These are phyloP conservation scores for Corbicula japonica DNA, from an alignment of 2,888 invertebrate genomes.

Conservation along the genomic window DNA sequence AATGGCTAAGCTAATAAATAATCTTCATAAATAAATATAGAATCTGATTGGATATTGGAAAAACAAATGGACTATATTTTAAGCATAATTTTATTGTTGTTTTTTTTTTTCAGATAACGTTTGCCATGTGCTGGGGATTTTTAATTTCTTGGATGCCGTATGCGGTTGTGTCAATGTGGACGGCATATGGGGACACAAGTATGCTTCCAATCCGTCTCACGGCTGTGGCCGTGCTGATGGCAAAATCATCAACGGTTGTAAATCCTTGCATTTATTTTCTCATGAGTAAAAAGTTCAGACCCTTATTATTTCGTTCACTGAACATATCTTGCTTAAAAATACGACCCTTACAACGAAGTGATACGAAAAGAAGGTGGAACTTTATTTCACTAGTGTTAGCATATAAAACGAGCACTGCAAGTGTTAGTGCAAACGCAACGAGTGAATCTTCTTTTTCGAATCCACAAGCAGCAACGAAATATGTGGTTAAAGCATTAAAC, in stretches of 20 bases:
- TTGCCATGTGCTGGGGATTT: constrained; percentile 75
- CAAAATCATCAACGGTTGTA: constrained; percentile 65
- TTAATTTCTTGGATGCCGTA: constrained; percentile 76
- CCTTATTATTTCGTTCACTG: constrained; percentile 33
- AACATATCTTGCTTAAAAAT: constrained; percentile 3
- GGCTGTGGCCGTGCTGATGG: constrained; percentile 58
- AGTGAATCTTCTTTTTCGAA: constrained; percentile 3
- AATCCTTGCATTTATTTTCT: constrained; percentile 70
- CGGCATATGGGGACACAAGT: constrained; percentile 65
- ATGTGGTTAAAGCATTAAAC: not conserved
- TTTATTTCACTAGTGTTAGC: constrained; percentile 1
- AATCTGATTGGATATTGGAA: too few species aligned
- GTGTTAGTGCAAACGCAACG: not conserved
- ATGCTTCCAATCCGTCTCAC: constrained; percentile 56
- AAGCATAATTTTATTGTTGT: not conserved
- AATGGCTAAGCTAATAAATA: too few species aligned
- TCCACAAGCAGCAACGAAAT: too few species aligned
- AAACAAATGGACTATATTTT: too few species aligned
- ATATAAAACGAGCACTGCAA: not conserved
- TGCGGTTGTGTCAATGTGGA: constrained; percentile 72
- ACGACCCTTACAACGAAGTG: too few species aligned
- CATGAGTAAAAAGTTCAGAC: constrained; percentile 68
- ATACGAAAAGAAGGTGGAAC: not conserved
- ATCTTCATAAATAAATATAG: too few species aligned
- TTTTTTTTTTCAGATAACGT: constrained; percentile 67